These are phyloP conservation scores for Cnemophilus loriae DNA, from an alignment of 2,113 vertebrate genomes.

Conservation along the genomic window DNA sequence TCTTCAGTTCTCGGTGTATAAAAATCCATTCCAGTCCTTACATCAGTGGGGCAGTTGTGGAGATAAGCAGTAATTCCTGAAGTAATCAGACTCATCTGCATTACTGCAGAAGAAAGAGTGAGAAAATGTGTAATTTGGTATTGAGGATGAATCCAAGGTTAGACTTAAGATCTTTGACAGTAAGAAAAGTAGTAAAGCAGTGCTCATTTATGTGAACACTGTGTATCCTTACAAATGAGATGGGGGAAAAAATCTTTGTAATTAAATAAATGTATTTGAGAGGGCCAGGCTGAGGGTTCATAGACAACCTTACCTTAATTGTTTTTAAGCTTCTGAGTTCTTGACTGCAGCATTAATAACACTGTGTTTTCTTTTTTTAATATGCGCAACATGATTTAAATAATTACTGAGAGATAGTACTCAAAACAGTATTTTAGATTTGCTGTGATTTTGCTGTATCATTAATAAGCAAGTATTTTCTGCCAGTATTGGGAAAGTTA, in stretches of 20 bases:
- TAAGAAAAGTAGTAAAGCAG: not conserved
- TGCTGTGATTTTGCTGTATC: not conserved
- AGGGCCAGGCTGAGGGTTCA: not conserved
- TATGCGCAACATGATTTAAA: not conserved
- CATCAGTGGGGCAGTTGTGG: not conserved
- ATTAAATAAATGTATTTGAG: not conserved
- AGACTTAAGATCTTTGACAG: not conserved
- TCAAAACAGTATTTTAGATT: not conserved
- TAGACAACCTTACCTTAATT: not conserved
- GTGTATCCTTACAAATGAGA: not conserved
- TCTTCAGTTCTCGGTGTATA: not conserved
- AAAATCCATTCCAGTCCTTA: not conserved
- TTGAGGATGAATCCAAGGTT: not conserved
- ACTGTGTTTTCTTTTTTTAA: not conserved
- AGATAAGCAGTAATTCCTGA: not conserved
- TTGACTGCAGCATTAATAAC: not conserved
- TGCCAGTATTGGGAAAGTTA: not conserved
- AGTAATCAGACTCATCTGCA: not conserved
- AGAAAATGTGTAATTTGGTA: not conserved
- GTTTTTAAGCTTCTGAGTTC: not conserved
- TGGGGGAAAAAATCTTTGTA: not conserved
- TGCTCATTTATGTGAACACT: not conserved
- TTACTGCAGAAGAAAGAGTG: not conserved
- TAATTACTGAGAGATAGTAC: not conserved
- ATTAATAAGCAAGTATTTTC: not conserved